Conservation (phyloP, 2,113 vertebrate genomes). For the Syngnathus scovelli region DNA sequence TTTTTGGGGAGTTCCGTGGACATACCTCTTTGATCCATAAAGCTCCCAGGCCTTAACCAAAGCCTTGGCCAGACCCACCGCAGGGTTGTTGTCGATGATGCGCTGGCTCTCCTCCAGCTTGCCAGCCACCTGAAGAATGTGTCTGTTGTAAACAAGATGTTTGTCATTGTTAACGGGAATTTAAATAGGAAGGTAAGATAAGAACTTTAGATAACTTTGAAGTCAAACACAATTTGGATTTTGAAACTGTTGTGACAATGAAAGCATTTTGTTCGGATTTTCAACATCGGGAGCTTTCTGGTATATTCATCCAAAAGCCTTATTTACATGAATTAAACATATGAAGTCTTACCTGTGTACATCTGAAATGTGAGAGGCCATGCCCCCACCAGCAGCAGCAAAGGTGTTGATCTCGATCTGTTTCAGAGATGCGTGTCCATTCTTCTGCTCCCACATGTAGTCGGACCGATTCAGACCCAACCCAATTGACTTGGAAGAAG, state of each 20-base stretch:
- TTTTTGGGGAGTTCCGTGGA: background rate
- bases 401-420: slow-evolving; percentile 97
- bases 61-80: slow-evolving; percentile 74
- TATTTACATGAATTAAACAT: background rate
- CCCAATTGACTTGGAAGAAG: slow-evolving; percentile 73
- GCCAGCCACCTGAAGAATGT: too few relatives aligned
- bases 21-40: slow-evolving; percentile 80
- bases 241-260: background rate
- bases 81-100: slow-evolving; percentile 82
- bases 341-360: slow-evolving; percentile 75
- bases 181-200: background rate
- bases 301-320: background rate
- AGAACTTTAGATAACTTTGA: background rate
- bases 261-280: background rate
- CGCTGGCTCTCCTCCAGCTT: too few relatives aligned
- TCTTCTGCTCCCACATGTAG: slow-evolving; percentile 87
- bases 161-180: background rate
- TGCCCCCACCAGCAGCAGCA: slow-evolving; percentile 88
- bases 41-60: slow-evolving; percentile 88
- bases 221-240: background rate
- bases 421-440: slow-evolving; percentile 72
- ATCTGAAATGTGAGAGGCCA: slow-evolving; percentile 73
- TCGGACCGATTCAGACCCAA: slow-evolving; percentile 93
- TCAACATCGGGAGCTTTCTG: background rate
- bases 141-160: too few relatives aligned